Base-by-base conservation (phyloP, 2,888 invertebrate species). In the Thymelicus sylvestris region DNA sequence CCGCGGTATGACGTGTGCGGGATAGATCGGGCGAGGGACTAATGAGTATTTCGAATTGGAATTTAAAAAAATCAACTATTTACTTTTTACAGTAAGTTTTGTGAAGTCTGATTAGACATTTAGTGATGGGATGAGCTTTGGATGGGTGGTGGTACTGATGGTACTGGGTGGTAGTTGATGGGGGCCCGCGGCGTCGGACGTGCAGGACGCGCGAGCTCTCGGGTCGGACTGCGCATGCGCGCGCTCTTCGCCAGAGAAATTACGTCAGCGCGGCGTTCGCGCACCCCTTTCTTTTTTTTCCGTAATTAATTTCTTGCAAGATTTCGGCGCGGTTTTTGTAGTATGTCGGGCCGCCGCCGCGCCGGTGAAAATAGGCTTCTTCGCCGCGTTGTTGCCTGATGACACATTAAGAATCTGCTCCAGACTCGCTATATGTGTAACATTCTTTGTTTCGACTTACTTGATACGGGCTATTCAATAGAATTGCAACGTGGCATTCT, bases 281-380 rank as follows among this genome's bases (percentile, higher is more conserved):
- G 83, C 90, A 91, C 91, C 92, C 93, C 93, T 89, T 92, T 92
- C 88, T 86, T 91, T 92, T 91, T 83, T 91, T 90, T 90, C 87
- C 82, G 83, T 89, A 89, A 92, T 92, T 91, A 91, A 86, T 91
- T 92, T 91, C 89, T 89, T 91, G 88, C 86, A 81, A 86, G 86
- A 89, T 88, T 91, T 90, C 86, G 86, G 89, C 86, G 75, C 75
- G 77, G 77, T 78, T 85, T 86, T 88, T 89, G 70, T 44, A 44
- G 52, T 65, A 24, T 44, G 65, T 65, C 70, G 65, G 70, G 65
- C 65, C 50, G 69, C 64, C 31, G 31, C 19, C 19, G 19, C 19
- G 19, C 19, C 65, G 50, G 65, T 60, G 70, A 52, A 69, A 60
- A 65, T 65, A 60, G 65, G 69, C 69, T 70, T 69, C 60, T 60